Evolutionary conservation across 2,888 invertebrate genomes (phyloP).

Genomic region (Epinotia ramella): DNA sequence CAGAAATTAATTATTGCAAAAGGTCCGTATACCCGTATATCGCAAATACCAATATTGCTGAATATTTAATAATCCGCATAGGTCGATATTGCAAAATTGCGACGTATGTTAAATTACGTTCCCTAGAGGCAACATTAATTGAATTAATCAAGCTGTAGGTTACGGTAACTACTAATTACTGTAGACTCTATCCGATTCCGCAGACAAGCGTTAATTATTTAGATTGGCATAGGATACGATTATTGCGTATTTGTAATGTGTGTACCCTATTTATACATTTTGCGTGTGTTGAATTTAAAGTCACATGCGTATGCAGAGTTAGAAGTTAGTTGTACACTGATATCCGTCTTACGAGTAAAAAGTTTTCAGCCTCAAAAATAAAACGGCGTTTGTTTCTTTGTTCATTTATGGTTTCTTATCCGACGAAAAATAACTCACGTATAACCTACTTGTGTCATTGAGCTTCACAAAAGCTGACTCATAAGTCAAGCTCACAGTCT

Average conservation of each 20-base stretch:
- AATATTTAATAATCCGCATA: background rate
- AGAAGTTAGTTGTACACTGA: too few relatives aligned
- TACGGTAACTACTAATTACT: slow-evolving; percentile 15
- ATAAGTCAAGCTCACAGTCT: too few relatives aligned
- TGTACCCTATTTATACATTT: too few relatives aligned
- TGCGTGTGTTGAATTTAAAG: too few relatives aligned
- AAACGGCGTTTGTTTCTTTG: too few relatives aligned
- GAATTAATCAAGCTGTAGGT: slow-evolving; percentile 17
- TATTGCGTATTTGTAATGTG: slow-evolving; percentile 13
- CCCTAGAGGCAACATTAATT: slow-evolving; percentile 7
- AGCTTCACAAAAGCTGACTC: too few relatives aligned
- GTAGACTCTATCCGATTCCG: slow-evolving; percentile 5
- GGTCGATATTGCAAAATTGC: background rate
- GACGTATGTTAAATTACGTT: background rate
- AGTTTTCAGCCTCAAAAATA: too few relatives aligned
- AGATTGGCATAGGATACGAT: slow-evolving; percentile 16
- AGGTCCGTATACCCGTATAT: background rate
- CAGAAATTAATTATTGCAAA: background rate
- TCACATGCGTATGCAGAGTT: too few relatives aligned
- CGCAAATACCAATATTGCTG: background rate
- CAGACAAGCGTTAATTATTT: slow-evolving; percentile 23
- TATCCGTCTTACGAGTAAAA: too few relatives aligned
- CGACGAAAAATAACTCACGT: too few relatives aligned
- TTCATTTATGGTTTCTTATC: too few relatives aligned
- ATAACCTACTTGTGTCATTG: too few relatives aligned